A percentile compares a stretch with the other conserved stretches of the same genome.
These are phyloP conservation scores for Tarsius wallacei DNA, from an alignment of 2,797 vertebrate species.

Conservation along the genomic window DNA sequence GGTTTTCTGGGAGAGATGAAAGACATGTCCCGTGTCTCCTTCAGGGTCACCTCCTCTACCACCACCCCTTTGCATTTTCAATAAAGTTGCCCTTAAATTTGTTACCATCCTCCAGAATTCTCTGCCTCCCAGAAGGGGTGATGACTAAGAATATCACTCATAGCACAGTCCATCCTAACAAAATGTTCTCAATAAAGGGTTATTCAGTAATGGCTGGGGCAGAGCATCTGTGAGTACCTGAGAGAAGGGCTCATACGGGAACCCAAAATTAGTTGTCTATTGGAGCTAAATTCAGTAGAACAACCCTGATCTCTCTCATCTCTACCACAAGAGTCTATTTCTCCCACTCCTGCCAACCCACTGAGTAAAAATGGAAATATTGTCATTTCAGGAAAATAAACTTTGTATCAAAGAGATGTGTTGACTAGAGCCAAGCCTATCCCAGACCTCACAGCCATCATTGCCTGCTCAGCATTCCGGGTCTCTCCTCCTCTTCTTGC, in stretches of 20 bases:
- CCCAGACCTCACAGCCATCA: conserved; percentile 61
- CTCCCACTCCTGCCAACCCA: conserved; percentile 70
- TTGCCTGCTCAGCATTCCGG: neutral
- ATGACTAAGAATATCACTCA: neutral
- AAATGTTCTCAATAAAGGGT: neutral
- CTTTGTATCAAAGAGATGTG: conserved; percentile 71
- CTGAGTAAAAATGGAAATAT: conserved; percentile 83
- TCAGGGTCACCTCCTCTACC: neutral
- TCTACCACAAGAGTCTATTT: neutral
- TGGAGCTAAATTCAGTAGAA: neutral
- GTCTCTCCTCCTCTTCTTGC: neutral
- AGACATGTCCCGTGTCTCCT: neutral
- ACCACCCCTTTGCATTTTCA: neutral
- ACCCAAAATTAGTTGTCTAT: neutral
- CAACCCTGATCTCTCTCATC: neutral
- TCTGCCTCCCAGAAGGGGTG: neutral
- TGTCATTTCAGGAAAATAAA: conserved; percentile 72
- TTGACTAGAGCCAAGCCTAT: conserved; percentile 71
- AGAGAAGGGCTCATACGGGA: neutral
- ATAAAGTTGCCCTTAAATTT: neutral
- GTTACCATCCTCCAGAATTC: neutral
- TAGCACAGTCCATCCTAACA: neutral
- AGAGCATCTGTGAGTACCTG: neutral
- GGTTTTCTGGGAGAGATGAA: neutral
- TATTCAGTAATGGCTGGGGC: neutral